A percentile compares a stretch with the other conserved stretches of the same genome.
Evolutionary conservation across 2,113 vertebrate species (phyloP).

Genomic region (Campylomormyrus numenius): DNA sequence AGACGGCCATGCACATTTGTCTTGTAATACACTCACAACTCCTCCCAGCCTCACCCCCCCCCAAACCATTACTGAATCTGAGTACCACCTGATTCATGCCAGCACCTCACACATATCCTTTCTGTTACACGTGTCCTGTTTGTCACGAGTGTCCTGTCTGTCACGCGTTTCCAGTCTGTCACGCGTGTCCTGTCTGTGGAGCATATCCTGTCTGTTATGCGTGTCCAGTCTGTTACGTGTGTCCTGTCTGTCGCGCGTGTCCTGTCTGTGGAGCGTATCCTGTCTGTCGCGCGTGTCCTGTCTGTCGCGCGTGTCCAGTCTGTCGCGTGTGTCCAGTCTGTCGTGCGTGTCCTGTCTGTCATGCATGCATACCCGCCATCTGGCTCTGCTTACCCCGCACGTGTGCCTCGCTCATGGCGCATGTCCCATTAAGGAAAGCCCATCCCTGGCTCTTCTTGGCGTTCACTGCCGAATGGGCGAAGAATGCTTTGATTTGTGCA

Average conservation of each 20-base stretch:
- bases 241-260: background rate
- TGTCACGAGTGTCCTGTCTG: too few relatives aligned
- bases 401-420: background rate
- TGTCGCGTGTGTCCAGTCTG: background rate
- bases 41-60: too few relatives aligned
- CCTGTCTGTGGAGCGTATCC: background rate
- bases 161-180: background rate
- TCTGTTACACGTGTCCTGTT: too few relatives aligned
- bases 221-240: background rate
- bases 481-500: background rate
- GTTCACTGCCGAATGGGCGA: background rate
- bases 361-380: constrained; percentile 1
- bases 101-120: too few relatives aligned
- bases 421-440: background rate
- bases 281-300: background rate
- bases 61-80: too few relatives aligned
- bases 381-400: constrained; percentile 24
- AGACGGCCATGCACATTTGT: too few relatives aligned
- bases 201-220: too few relatives aligned
- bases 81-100: too few relatives aligned
- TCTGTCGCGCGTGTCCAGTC: background rate
- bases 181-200: background rate
- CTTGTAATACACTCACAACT: too few relatives aligned
- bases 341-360: background rate
- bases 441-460: background rate